These are phyloP conservation scores for Huso huso DNA, from an alignment of 2,797 vertebrate genomes.

Conservation along the genomic window DNA sequence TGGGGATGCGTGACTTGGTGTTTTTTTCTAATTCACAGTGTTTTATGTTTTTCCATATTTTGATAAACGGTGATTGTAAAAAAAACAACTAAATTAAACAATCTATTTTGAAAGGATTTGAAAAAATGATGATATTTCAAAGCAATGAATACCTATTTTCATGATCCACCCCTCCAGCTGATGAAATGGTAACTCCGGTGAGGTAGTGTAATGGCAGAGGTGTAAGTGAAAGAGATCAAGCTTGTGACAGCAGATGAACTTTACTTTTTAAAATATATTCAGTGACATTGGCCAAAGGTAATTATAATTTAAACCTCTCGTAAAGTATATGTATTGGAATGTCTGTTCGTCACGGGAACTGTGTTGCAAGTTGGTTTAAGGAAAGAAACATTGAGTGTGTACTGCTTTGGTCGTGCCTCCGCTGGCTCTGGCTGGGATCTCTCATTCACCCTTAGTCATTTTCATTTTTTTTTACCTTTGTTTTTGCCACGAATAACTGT, in stretches of 20 bases:
- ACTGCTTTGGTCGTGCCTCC: conserved; percentile 1
- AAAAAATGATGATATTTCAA: too few relatives aligned
- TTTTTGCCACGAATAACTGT: background rate
- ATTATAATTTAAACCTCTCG: conserved; percentile 27
- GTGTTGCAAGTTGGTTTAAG: background rate
- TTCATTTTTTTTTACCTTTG: background rate
- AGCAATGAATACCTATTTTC: too few relatives aligned
- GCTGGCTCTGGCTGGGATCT: background rate
- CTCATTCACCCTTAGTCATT: background rate
- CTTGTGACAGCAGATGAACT: conserved; percentile 67
- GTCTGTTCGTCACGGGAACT: background rate
- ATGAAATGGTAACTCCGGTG: conserved; percentile 41
- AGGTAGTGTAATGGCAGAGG: conserved; percentile 52
- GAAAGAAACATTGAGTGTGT: conserved; percentile 2
- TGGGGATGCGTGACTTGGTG: background rate
- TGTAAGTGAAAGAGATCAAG: conserved; percentile 60
- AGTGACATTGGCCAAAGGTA: conserved; percentile 50
- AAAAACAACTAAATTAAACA: background rate
- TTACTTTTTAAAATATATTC: conserved; percentile 46
- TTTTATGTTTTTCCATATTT: background rate
- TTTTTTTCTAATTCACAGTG: background rate
- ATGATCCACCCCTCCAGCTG: conserved; percentile 32
- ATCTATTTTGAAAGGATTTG: too few relatives aligned
- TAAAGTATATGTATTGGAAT: conserved; percentile 1
- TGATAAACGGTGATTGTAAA: too few relatives aligned